phyloP scores from a whole-genome alignment of 2,888 invertebrate species.

The Margaritifera margaritifera region DNA sequence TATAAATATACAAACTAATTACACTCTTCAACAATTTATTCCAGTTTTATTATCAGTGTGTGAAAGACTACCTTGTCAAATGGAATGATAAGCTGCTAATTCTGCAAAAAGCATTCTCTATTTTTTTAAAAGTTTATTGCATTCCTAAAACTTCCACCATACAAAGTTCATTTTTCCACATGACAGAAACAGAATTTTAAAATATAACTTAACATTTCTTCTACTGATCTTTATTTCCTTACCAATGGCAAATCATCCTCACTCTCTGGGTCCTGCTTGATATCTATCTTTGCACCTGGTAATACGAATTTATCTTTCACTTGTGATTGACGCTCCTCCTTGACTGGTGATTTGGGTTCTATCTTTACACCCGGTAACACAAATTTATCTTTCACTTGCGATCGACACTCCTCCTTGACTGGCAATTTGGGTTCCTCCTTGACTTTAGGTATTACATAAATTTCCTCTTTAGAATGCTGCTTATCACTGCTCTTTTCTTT shows the following conservation, averaged over 20 bases:
- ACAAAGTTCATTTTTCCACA: too few relatives aligned
- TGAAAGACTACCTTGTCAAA: too few relatives aligned
- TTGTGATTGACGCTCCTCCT: conserved; percentile 5
- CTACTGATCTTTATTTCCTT: conserved; percentile 5
- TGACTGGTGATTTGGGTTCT: conserved; percentile 3
- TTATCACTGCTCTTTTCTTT: neutral
- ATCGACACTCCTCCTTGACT: conserved; percentile 4
- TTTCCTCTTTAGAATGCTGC: conserved; percentile 1
- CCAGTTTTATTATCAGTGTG: too few relatives aligned
- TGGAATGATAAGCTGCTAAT: too few relatives aligned
- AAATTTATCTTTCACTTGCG: neutral
- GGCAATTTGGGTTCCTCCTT: conserved; percentile 2
- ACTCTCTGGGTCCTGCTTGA: conserved; percentile 46
- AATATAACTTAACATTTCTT: too few relatives aligned
- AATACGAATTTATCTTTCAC: too few relatives aligned
- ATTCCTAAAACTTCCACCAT: too few relatives aligned
- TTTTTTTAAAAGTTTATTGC: too few relatives aligned
- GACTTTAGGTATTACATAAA: neutral
- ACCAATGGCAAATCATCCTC: conserved; percentile 53
- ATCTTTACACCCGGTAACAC: conserved; percentile 8
- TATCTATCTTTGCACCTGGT: conserved; percentile 13
- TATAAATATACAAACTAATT: too few relatives aligned
- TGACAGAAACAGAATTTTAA: too few relatives aligned
- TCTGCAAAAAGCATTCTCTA: too few relatives aligned
- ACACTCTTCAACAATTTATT: too few relatives aligned